phyloP scores from a whole-genome alignment of 2,113 vertebrate genomes.

The Leucoraja erinaceus region DNA sequence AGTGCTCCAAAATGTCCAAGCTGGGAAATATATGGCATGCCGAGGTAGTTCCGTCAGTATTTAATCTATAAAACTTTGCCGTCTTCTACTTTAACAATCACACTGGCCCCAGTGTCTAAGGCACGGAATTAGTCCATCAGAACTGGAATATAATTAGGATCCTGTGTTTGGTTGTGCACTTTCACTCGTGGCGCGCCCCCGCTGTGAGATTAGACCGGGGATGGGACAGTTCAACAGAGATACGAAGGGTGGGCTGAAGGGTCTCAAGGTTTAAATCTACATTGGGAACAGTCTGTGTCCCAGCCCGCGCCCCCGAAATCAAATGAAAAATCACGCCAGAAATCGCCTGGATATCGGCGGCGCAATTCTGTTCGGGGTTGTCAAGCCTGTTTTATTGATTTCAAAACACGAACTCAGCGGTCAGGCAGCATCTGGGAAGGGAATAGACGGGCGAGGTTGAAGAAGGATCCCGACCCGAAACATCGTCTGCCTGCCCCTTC shows the following conservation, averaged over 20 bases:
- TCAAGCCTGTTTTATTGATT: background rate
- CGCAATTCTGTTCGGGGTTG: background rate
- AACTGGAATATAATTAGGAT: too few relatives aligned
- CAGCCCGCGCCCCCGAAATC: background rate
- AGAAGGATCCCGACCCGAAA: too few relatives aligned
- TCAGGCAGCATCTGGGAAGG: too few relatives aligned
- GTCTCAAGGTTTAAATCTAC: background rate
- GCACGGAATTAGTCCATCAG: too few relatives aligned
- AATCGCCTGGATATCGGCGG: background rate
- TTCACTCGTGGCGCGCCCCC: too few relatives aligned
- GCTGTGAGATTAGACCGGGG: background rate
- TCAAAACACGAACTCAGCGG: too few relatives aligned
- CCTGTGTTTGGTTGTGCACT: too few relatives aligned
- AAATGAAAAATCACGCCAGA: background rate
- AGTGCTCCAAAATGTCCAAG: background rate
- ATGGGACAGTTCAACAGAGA: background rate
- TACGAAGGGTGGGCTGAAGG: background rate
- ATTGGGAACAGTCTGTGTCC: background rate
- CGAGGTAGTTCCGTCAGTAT: background rate
- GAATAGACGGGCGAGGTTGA: too few relatives aligned
- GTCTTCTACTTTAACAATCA: background rate
- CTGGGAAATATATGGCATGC: too few relatives aligned
- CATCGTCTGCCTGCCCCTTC: too few relatives aligned
- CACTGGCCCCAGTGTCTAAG: background rate
- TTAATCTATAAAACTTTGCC: background rate